phyloP scores from a whole-genome alignment of 2,888 invertebrate genomes.

The Athalia rosae region DNA sequence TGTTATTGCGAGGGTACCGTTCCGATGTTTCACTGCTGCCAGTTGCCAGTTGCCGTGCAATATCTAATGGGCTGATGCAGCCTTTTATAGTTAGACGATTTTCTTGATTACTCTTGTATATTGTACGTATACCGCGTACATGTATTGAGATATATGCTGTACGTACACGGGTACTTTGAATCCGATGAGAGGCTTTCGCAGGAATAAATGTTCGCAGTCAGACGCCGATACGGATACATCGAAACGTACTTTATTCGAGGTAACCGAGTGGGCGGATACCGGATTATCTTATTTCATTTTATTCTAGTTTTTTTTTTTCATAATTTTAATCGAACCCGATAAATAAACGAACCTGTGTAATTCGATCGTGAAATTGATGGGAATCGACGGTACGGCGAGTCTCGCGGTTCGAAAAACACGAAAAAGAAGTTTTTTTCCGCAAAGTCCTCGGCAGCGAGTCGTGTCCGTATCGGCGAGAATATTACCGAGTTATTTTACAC shows the following conservation, averaged over 20 bases:
- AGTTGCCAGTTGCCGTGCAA: background rate
- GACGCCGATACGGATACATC: background rate
- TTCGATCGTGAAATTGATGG: no score
- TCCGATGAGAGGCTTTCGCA: no score
- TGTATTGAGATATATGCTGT: background rate
- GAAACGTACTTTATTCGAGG: background rate
- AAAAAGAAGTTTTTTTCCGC: no score
- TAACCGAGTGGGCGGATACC: background rate
- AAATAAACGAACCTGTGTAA: no score
- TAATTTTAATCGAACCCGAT: background rate
- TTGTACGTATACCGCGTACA: background rate
- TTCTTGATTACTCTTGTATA: background rate
- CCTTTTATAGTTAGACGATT: background rate
- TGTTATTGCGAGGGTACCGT: conserved; percentile 6
- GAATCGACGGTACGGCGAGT: no score
- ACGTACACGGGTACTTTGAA: background rate
- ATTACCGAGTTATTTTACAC: no score
- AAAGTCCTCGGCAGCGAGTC: no score
- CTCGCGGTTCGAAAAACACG: no score
- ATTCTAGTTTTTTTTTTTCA: background rate
- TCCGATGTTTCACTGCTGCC: no score
- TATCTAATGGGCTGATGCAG: background rate
- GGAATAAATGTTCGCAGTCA: no score
- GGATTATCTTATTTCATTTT: background rate
- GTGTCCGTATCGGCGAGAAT: no score